phyloP scores from a whole-genome alignment of 37 sponge, comb jelly and placozoan species.

The Spongia lamella region DNA sequence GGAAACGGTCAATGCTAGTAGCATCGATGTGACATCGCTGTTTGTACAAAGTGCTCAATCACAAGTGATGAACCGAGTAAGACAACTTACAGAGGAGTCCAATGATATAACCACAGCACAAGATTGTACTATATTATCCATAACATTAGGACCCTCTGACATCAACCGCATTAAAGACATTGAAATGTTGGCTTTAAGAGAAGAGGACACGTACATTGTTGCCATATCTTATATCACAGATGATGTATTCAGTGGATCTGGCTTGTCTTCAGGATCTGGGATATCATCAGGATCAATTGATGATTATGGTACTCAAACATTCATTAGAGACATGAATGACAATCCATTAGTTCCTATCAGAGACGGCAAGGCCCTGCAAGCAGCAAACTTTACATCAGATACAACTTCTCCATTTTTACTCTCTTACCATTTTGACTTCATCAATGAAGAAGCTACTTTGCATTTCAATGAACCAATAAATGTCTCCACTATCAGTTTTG shows the following conservation, averaged over 20 bases:
- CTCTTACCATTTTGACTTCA: slow-evolving; percentile 74
- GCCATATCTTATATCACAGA: slow-evolving; percentile 13
- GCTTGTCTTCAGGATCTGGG: no score
- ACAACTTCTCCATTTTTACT: slow-evolving; percentile 66
- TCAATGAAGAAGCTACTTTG: slow-evolving; percentile 69
- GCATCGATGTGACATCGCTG: slow-evolving; percentile 62
- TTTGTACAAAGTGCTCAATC: slow-evolving; percentile 43
- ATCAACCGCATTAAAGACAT: slow-evolving; percentile 66
- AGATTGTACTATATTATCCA: slow-evolving; percentile 33
- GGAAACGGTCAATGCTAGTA: slow-evolving; percentile 75
- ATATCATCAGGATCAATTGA: no score
- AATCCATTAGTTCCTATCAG: slow-evolving; percentile 58
- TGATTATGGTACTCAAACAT: background rate
- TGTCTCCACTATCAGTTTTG: slow-evolving; percentile 42
- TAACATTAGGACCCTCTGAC: slow-evolving; percentile 55
- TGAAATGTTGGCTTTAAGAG: slow-evolving; percentile 54
- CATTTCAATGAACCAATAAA: slow-evolving; percentile 86
- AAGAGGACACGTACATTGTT: slow-evolving; percentile 62
- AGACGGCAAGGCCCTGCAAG: slow-evolving; percentile 54
- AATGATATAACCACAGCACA: background rate
- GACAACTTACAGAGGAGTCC: slow-evolving; percentile 46
- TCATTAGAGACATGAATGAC: slow-evolving; percentile 65
- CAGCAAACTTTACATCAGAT: slow-evolving; percentile 67
- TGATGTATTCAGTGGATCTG: slow-evolving; percentile 1
- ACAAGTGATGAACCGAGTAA: slow-evolving; percentile 37